phyloP scores from a whole-genome alignment of 1,140 invertebrate species.

The Aphaenogaster ashmeadi region DNA sequence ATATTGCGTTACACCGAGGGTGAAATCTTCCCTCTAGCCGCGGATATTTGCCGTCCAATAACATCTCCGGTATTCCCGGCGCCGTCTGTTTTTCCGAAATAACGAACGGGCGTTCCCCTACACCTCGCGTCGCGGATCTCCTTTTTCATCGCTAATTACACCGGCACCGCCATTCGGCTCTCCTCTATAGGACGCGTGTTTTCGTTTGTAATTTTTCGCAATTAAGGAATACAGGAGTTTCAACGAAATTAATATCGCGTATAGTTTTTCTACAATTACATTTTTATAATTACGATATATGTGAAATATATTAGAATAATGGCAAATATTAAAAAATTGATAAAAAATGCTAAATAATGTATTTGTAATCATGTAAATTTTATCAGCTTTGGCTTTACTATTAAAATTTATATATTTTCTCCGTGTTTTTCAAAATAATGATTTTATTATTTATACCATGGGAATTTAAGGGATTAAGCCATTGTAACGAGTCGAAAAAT shows the following conservation, averaged over 20 bases:
- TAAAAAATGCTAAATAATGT: background rate
- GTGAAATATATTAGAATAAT: background rate
- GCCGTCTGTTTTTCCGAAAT: conserved; percentile 64
- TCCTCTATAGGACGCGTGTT: conserved; percentile 19
- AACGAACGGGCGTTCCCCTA: conserved; percentile 27
- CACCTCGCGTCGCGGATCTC: conserved; percentile 31
- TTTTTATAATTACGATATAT: conserved; percentile 12
- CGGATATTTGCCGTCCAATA: conserved; percentile 62
- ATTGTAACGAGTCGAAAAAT: background rate
- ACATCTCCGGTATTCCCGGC: conserved; percentile 49
- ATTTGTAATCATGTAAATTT: conserved; percentile 1
- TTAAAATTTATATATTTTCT: background rate
- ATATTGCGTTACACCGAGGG: conserved; percentile 55
- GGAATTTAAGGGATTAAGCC: background rate
- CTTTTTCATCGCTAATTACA: conserved; percentile 61
- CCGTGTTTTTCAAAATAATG: background rate
- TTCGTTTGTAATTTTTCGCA: conserved; percentile 62
- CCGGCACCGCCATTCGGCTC: conserved; percentile 35
- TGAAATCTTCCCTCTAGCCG: conserved; percentile 56
- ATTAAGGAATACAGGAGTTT: conserved; percentile 29
- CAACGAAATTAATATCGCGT: conserved; percentile 17
- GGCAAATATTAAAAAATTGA: background rate
- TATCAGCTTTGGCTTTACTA: background rate
- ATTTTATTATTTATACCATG: background rate
- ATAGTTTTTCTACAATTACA: conserved; percentile 2